Evolutionary conservation across 2,797 vertebrate genomes (phyloP), one percentile per base, ranked within the genome.

Genomic region (Novumbra hubbsi): DNA sequence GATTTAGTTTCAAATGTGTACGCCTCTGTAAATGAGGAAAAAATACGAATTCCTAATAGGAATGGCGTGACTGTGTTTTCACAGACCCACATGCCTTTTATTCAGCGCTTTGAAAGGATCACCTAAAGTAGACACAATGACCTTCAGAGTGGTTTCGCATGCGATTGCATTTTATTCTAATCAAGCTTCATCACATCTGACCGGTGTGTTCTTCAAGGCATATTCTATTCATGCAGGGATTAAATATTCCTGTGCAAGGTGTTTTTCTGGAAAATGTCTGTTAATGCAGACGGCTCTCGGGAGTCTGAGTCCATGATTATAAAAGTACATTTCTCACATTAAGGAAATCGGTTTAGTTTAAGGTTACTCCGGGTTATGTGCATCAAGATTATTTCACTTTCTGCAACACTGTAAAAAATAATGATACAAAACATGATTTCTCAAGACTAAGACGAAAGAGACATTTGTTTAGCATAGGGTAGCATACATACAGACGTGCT

Each of bases 281-380:
- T 49, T 73, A 78, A 79, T 76, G 62, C 11, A 57, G 60, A 60
- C 60, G 74, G 71, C 72, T 62, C 77, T 80, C 83, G 74, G 27
- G 78, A 76, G 81, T 76, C 48, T 73, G 28, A 68, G 72, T 52
- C 52, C 70, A 76, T 85, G 71, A 84, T 80, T 84, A 78, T 80
- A 73, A 82, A 88, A 84, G 77, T 80, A 84, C 52, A 84, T 83
- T 76, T 73, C 70, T 60, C 60, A 72, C 38, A 76, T 73, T 70
- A 77, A 80, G 72, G 64, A 74, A 78, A 81, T 73, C 49, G 63
- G 75, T 82, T 80, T 76, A 75, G 74, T 80, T 74, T 85, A 81
- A 72, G 70, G 80, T 83, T 85, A 76, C 63, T 17, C 60, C 30
- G 49, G 67, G 74, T 84, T 77, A 30, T 79, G 74, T 76, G 76